Evolutionary conservation across 2,113 vertebrate genomes (phyloP), one percentile per base, ranked within the genome.

Genomic region (Noturus placidus): DNA sequence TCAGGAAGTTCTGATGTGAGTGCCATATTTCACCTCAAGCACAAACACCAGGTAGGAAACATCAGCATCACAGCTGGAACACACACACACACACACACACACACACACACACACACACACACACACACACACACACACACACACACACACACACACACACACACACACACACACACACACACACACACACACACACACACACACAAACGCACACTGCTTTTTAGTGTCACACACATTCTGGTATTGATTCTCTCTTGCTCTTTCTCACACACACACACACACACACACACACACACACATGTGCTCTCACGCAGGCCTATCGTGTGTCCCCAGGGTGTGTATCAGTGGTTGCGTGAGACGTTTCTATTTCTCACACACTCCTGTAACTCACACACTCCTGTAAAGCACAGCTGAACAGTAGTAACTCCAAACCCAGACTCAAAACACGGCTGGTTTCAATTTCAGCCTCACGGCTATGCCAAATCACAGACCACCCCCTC

Each of bases 321-420:
- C 2, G 14, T 83, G 65, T 5, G 50, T 95, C 94, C 92, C 91
- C 92, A 94, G 95, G 94, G 93, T 91, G 93, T 92, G 82, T 94
- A 96, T 95, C 96, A 95, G 90, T 93, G 95, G 94, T 95, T 96
- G 94, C 94, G 92, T 97, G 97, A 96, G 96, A 96, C 94, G 95
- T 95, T 95, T 94, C 96, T 95, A 96, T 95, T 94, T 95, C 95
- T 97, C 95, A 96, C 94, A 93, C 93, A 95, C 92, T 81, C 85
- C 84, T 85, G 84, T 85, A 76, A 85, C 76, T 97, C 94, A 95
- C 95, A 93, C 93, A 94, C 92, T 95, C 94, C 96, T 96, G 96
- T 97, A 97, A 97, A 97, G 97, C 96, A 97, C 95, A 96, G 95
- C 93, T 92, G 94, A 96, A 97, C 95, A 94, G 96, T 96, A 97